Conservation (phyloP, 2,113 vertebrate species). For the Ploceus nigricollis region DNA sequence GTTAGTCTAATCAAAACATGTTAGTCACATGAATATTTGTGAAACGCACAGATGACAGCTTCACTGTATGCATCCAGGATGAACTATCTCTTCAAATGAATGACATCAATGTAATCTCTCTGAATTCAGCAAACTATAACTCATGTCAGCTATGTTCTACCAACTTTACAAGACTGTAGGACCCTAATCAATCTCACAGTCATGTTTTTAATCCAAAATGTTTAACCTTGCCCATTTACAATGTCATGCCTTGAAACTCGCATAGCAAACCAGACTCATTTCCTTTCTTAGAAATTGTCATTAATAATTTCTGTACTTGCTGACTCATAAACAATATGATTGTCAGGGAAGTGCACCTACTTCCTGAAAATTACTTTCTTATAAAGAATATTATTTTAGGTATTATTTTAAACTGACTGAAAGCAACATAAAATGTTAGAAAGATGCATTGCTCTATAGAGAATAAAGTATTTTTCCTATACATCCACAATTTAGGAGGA, state of each 20-base stretch:
- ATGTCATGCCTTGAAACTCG: conserved; percentile 62
- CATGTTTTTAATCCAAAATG: conserved; percentile 76
- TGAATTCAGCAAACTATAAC: conserved; percentile 72
- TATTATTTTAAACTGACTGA: not conserved
- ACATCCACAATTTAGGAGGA: conserved; percentile 2
- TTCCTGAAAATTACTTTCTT: conserved; percentile 51
- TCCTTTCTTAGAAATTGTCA: conserved; percentile 67
- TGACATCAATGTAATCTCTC: conserved; percentile 65
- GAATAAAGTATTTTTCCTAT: not conserved
- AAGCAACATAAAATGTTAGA: conserved; percentile 31
- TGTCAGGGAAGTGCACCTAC: conserved; percentile 16
- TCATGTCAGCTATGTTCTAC: conserved; percentile 69
- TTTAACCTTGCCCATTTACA: conserved; percentile 75
- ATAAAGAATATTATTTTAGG: conserved; percentile 16
- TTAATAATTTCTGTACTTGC: conserved; percentile 69
- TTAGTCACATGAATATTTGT: conserved; percentile 62
- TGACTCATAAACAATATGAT: conserved; percentile 68
- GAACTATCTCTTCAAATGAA: conserved; percentile 71
- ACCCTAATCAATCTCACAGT: conserved; percentile 73
- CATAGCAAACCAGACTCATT: conserved; percentile 63
- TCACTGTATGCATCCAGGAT: conserved; percentile 65
- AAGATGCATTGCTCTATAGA: not conserved
- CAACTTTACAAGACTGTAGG: conserved; percentile 72
- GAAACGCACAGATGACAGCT: conserved; percentile 60
- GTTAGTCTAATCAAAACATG: conserved; percentile 65